A percentile compares a stretch with the other conserved stretches of the same genome.
Evolutionary conservation across 1,140 invertebrate species (phyloP).

Genomic region (Triops longicaudatus): DNA sequence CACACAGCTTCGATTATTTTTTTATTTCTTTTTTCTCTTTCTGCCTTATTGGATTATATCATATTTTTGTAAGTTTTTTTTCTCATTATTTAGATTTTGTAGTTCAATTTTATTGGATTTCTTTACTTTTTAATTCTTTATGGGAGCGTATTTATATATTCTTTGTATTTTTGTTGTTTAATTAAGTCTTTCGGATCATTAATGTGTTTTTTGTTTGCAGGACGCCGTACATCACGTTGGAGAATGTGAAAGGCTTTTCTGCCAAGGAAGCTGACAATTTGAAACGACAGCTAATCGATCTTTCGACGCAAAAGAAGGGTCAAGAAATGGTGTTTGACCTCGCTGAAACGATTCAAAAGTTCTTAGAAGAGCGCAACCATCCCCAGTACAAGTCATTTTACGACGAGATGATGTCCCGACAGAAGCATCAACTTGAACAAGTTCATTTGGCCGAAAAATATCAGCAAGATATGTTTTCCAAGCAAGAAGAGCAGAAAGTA

Average conservation of each 20-base stretch:
- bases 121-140: no score
- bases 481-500: conserved; percentile 31
- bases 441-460: conserved; percentile 29
- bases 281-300: conserved; percentile 46
- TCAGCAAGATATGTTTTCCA: conserved; percentile 27
- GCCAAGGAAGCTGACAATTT: conserved; percentile 49
- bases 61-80: no score
- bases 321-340: conserved; percentile 71
- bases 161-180: no score
- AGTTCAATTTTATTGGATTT: no score
- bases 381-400: conserved; percentile 66
- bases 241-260: conserved; percentile 60
- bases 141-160: no score
- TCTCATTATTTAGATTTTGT: no score
- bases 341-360: conserved; percentile 56
- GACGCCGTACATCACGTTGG: conserved; percentile 50
- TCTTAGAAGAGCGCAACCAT: conserved; percentile 61
- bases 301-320: conserved; percentile 50
- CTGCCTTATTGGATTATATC: no score
- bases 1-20: no score
- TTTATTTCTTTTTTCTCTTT: no score
- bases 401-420: conserved; percentile 66
- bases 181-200: no score
- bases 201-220: conserved; percentile 38
- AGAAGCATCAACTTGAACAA: conserved; percentile 49